A percentile compares a stretch with the other conserved stretches of the same genome.
phyloP scores from a whole-genome alignment of 2,888 invertebrate species.

The Archips xylosteana region DNA sequence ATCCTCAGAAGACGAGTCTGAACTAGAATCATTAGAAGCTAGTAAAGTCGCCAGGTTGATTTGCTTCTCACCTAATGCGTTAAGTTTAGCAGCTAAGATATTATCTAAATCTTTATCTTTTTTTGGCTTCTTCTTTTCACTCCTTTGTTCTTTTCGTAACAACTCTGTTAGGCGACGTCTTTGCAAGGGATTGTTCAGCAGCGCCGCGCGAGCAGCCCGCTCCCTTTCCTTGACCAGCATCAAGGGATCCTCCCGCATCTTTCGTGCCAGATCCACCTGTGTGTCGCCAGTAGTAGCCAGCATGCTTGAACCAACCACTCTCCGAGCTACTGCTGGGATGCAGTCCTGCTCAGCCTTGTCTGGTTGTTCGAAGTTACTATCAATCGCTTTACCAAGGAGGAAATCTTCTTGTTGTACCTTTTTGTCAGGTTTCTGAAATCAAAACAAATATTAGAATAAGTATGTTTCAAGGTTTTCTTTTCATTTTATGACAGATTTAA shows the following conservation, averaged over 20 bases:
- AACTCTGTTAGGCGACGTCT: conserved; percentile 94
- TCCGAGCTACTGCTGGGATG: conserved; percentile 87
- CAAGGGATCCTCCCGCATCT: conserved; percentile 97
- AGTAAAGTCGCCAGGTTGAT: conserved; percentile 71
- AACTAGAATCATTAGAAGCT: conserved; percentile 67
- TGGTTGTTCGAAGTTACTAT: conserved; percentile 89
- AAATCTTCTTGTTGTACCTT: conserved; percentile 94
- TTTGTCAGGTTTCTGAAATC: conserved; percentile 84
- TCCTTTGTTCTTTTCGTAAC: conserved; percentile 85
- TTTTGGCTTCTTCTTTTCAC: conserved; percentile 79
- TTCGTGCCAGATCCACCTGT: conserved; percentile 94
- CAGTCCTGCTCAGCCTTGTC: conserved; percentile 89
- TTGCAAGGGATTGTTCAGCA: conserved; percentile 96
- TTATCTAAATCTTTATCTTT: conserved; percentile 87
- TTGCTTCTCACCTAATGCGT: conserved; percentile 82
- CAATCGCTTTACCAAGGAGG: conserved; percentile 92
- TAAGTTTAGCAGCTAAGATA: conserved; percentile 89
- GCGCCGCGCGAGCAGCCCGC: conserved; percentile 93
- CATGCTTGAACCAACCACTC: conserved; percentile 79
- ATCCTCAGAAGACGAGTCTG: conserved; percentile 60
- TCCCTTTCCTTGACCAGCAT: conserved; percentile 95
- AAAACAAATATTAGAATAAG: neutral
- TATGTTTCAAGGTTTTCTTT: too few relatives aligned
- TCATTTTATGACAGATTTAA: too few relatives aligned
- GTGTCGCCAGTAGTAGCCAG: conserved; percentile 81